phyloP scores from a whole-genome alignment of 2,888 invertebrate species.

The Leptopilina syphax region DNA sequence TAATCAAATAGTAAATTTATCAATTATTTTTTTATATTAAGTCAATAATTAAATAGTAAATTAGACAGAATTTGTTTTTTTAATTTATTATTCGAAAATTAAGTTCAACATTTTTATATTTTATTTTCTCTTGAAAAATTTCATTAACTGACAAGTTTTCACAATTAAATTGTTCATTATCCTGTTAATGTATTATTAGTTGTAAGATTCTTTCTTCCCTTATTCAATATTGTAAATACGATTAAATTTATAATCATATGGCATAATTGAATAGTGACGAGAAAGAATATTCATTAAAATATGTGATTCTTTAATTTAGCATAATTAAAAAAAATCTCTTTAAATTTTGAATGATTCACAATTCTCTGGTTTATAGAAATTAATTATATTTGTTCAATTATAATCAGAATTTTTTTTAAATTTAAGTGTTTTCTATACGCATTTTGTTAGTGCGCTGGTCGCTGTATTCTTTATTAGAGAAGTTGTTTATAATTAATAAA shows the following conservation, averaged over 20 bases:
- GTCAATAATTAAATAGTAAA: too few species aligned
- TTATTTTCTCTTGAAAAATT: not conserved
- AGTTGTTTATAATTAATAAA: not conserved
- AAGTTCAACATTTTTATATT: not conserved
- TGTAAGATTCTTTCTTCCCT: constrained; percentile 24
- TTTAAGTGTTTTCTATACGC: constrained; percentile 13
- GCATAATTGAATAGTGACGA: not conserved
- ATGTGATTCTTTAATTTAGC: constrained; percentile 9
- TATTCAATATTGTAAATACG: not conserved
- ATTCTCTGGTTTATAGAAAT: constrained; percentile 2
- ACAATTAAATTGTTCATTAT: constrained; percentile 11
- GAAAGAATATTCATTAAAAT: constrained; percentile 27
- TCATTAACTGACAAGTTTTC: constrained; percentile 5
- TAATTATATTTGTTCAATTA: constrained; percentile 3
- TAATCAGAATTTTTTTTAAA: not conserved
- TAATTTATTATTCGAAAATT: too few species aligned
- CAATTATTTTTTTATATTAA: too few species aligned
- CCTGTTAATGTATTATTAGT: constrained; percentile 13
- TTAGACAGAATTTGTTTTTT: too few species aligned
- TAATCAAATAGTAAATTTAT: too few species aligned
- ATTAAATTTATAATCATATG: constrained; percentile 15
- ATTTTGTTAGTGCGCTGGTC: constrained; percentile 12
- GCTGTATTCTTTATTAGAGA: constrained; percentile 19
- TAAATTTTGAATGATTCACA: constrained; percentile 1
- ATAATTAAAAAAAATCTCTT: not conserved